Base-by-base conservation (phyloP, 2,888 invertebrate genomes). In the Rotaria magnacalcarata region DNA sequence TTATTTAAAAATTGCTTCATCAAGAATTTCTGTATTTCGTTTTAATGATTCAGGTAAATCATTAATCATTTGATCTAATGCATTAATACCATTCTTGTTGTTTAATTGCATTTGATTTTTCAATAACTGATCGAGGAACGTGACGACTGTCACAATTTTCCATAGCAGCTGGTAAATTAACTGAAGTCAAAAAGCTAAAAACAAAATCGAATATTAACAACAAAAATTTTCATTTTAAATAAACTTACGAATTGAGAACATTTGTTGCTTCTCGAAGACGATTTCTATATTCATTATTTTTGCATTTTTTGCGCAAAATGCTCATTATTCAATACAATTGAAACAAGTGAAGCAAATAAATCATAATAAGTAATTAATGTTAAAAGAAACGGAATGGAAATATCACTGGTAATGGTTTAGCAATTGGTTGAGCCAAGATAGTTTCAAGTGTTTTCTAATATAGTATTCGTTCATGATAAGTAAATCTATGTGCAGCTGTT, bases 111-210 rank as follows among this genome's bases (percentile, higher is more conserved):
- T 93, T 93, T 1, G 96, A 95, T 92, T 97, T 97, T 88, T 95
- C 95, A 87, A 94, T 92, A 88, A 99, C 92, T 24, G 96, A 96
- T 86, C 94, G 95, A 0, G 99, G 98, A 89, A 98, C 93, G 85
- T 93, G 93, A 88, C 93, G 93, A 43, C 91, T 92, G 52, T 89
- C 89, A 67, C 90, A 87, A 88, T 94, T 94, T 92, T 99, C 98
- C 87, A 98, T 93, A 85, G 97, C 96, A n/a, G 97, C 98, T 16
- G 99, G 98, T 89, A 99, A 93, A 92, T 96, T 97, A 88, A 98
- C 92, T 87, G 96, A 96, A 0, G 97, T 95, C 90, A 99, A 92
- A 85, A 96, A 24, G 6, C 80, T 80, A 93, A 27, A n/a, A 85
- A 47, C n/a, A n/a, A n/a, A n/a, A n/a, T n/a, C n/a, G n/a, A n/a